Evolutionary conservation across 2,797 vertebrate genomes (phyloP).

Genomic region (Sylvia borin): DNA sequence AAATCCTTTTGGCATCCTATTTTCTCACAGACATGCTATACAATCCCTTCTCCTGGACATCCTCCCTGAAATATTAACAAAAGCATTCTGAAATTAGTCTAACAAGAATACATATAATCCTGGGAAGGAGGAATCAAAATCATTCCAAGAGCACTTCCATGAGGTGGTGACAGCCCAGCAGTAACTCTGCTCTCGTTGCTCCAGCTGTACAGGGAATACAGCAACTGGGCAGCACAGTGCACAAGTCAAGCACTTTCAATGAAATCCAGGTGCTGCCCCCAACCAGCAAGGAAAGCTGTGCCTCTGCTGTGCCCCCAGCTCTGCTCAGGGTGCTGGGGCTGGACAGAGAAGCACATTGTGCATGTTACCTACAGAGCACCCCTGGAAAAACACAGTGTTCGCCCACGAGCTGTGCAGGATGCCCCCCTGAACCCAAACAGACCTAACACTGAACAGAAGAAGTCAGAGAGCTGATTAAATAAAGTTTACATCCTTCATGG

Average conservation of each 20-base stretch:
- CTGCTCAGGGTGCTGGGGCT: accelerated
- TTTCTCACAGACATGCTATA: not conserved
- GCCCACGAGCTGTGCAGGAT: accelerated
- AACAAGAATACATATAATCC: not conserved
- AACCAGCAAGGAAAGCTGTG: not conserved
- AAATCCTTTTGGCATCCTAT: not conserved
- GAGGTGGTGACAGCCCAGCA: not conserved
- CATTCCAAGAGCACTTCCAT: not conserved
- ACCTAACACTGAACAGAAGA: not conserved
- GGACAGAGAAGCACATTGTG: not conserved
- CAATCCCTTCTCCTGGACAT: not conserved
- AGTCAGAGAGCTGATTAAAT: not conserved
- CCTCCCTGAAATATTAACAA: not conserved
- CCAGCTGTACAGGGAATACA: not conserved
- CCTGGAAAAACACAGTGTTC: accelerated
- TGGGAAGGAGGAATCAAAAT: not conserved
- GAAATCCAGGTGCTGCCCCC: not conserved
- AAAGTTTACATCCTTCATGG: not conserved
- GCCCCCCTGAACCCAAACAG: not conserved
- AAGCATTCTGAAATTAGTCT: not conserved
- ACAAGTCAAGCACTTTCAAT: not conserved
- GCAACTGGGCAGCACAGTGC: not conserved
- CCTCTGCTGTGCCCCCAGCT: not conserved
- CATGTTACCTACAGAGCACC: not conserved
- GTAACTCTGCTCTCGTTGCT: not conserved